These are phyloP conservation scores for Papilio aristodemus DNA, from an alignment of 1,140 invertebrate species.

Conservation along the genomic window DNA sequence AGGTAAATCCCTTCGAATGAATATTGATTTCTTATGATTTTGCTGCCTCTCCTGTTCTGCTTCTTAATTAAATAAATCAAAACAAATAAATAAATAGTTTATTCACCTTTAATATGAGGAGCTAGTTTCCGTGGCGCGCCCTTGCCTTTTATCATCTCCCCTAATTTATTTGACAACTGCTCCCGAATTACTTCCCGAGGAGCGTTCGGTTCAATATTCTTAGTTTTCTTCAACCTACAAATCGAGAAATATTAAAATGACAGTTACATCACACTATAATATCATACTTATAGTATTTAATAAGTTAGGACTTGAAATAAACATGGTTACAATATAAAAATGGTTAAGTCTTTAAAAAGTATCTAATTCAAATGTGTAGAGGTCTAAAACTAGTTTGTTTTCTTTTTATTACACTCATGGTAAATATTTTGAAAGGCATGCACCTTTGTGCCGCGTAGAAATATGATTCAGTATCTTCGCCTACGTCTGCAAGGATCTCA, in stretches of 20 bases:
- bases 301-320: no score
- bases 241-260: neutral
- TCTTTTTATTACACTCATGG: no score
- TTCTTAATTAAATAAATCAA: slow-evolving; percentile 14
- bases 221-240: slow-evolving; percentile 55
- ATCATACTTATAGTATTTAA: no score
- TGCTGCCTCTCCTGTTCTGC: no score
- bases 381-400: no score
- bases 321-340: no score
- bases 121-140: slow-evolving; percentile 60
- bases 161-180: slow-evolving; percentile 52
- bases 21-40: no score
- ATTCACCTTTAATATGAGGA: slow-evolving; percentile 59
- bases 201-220: slow-evolving; percentile 42
- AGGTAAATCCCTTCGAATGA: no score
- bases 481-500: slow-evolving; percentile 58
- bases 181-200: slow-evolving; percentile 48
- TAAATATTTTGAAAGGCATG: neutral
- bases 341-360: no score
- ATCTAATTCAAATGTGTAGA: no score
- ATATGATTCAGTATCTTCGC: slow-evolving; percentile 54
- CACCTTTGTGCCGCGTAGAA: slow-evolving; percentile 71
- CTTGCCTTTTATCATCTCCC: slow-evolving; percentile 55
- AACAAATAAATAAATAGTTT: slow-evolving; percentile 20
- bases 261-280: no score